These are phyloP conservation scores for Pyrrhia umbra DNA, from an alignment of 2,888 invertebrate species.

Conservation along the genomic window DNA sequence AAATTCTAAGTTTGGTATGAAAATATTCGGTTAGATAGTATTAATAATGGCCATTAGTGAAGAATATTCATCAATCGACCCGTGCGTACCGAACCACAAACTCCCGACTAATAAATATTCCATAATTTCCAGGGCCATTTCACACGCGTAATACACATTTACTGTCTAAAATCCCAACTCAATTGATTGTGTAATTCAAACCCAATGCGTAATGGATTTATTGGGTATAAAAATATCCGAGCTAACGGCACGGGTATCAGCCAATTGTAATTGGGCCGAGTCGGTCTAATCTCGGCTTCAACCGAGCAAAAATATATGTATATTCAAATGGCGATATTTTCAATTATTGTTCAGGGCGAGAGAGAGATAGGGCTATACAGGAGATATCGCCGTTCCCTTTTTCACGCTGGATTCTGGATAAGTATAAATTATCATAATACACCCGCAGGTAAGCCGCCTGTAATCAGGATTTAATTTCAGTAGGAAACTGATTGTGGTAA, in stretches of 20 bases:
- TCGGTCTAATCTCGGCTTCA: constrained; percentile 49
- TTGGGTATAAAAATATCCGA: constrained; percentile 56
- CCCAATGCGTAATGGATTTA: constrained; percentile 54
- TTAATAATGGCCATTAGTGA: no score
- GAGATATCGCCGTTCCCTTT: background rate
- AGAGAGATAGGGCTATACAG: background rate
- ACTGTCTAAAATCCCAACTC: constrained; percentile 15
- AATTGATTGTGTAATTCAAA: constrained; percentile 43
- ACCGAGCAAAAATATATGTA: constrained; percentile 21
- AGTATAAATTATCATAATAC: background rate
- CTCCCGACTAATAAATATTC: background rate
- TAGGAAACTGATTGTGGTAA: background rate
- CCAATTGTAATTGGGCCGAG: constrained; percentile 54
- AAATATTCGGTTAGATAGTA: no score
- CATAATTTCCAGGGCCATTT: background rate
- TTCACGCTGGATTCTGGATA: background rate
- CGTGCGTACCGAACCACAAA: no score
- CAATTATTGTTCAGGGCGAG: constrained; percentile 27
- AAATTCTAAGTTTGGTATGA: no score
- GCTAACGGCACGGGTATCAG: constrained; percentile 34
- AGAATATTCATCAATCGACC: no score
- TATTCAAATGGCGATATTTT: constrained; percentile 44
- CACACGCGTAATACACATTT: constrained; percentile 2
- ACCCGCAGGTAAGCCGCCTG: background rate
- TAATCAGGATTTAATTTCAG: background rate